A percentile compares a stretch with the other conserved stretches of the same genome.
Conservation (phyloP, 2,888 invertebrate species). For the Galeruca laticollis region DNA sequence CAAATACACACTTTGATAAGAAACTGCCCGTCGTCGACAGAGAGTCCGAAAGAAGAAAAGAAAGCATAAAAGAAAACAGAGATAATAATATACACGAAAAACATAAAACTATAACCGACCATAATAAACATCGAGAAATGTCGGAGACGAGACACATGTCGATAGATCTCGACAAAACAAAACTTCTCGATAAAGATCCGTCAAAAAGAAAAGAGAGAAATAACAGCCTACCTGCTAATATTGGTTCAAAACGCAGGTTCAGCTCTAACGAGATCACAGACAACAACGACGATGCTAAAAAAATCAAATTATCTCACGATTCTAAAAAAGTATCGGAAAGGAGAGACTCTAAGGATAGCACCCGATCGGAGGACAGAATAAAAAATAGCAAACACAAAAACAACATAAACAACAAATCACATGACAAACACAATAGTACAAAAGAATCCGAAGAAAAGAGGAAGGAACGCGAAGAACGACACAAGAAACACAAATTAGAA, state of each 20-base stretch:
- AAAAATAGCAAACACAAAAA: slow-evolving; percentile 72
- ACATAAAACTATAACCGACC: slow-evolving; percentile 59
- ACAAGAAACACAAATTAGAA: slow-evolving; percentile 60
- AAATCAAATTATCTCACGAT: slow-evolving; percentile 70
- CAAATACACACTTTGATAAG: slow-evolving; percentile 34
- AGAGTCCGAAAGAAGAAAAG: slow-evolving; percentile 66
- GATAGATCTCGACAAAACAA: slow-evolving; percentile 67
- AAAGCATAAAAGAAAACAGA: slow-evolving; percentile 67
- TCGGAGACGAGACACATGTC: slow-evolving; percentile 67
- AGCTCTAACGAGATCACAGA: slow-evolving; percentile 81
- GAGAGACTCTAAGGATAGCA: slow-evolving; percentile 79
- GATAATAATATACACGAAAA: slow-evolving; percentile 70
- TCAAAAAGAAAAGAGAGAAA: slow-evolving; percentile 73
- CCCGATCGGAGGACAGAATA: slow-evolving; percentile 61
- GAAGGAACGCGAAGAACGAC: slow-evolving; percentile 60
- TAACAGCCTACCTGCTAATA: slow-evolving; percentile 74
- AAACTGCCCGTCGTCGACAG: slow-evolving; percentile 63
- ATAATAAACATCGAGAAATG: slow-evolving; percentile 49
- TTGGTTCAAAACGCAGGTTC: slow-evolving; percentile 79
- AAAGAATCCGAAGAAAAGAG: slow-evolving; percentile 53
- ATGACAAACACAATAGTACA: slow-evolving; percentile 69
- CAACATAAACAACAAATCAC: slow-evolving; percentile 66
- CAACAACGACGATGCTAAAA: slow-evolving; percentile 73
- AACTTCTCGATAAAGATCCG: slow-evolving; percentile 55
- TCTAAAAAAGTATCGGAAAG: slow-evolving; percentile 71